phyloP scores from a whole-genome alignment of 2,113 vertebrate species.

The Ochotona curzoniae region DNA sequence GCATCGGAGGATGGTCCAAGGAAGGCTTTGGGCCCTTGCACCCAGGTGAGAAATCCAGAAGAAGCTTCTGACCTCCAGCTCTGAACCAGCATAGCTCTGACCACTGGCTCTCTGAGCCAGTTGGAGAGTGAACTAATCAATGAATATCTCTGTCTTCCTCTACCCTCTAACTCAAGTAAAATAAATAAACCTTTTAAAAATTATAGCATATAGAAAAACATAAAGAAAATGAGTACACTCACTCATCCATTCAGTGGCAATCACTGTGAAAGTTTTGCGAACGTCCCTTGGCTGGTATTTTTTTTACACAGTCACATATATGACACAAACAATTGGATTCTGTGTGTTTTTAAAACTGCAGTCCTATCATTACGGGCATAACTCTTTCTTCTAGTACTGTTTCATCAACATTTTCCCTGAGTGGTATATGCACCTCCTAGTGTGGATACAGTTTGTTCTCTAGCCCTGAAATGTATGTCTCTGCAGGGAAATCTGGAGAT shows the following conservation, averaged over 20 bases:
- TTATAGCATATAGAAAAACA: background rate
- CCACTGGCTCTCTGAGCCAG: no score
- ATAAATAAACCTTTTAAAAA: no score
- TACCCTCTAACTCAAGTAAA: no score
- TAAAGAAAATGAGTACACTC: slow-evolving; percentile 55
- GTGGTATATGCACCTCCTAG: background rate
- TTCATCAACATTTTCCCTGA: slow-evolving; percentile 24
- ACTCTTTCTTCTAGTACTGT: slow-evolving; percentile 29
- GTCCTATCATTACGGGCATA: background rate
- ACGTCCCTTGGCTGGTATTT: slow-evolving; percentile 2
- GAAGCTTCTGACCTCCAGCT: no score
- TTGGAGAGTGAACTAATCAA: no score
- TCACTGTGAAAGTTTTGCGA: background rate
- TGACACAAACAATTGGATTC: background rate
- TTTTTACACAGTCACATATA: background rate
- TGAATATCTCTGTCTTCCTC: no score
- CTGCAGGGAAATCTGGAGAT: background rate
- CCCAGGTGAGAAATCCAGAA: no score
- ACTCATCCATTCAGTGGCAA: background rate
- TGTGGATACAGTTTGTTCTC: background rate
- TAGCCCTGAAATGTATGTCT: background rate
- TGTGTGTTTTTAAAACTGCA: slow-evolving; percentile 47
- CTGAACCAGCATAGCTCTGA: no score
- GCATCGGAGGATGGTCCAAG: no score
- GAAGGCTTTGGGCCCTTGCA: no score